Conservation (phyloP, 2,888 invertebrate species). For the Cheilosia grossa region DNA sequence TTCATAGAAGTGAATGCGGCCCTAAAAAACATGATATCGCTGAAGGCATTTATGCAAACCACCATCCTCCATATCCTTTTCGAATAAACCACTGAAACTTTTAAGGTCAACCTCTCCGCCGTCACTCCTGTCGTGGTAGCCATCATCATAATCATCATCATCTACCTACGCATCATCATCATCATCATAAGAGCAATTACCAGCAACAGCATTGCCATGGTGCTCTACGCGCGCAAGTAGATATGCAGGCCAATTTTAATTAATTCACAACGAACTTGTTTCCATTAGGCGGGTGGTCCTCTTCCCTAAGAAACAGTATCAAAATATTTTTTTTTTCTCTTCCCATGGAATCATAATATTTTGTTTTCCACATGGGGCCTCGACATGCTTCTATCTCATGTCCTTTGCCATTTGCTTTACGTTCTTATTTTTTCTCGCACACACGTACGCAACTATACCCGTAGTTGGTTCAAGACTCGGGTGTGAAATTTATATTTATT, state of each 20-base stretch:
- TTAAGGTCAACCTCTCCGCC: constrained; percentile 56
- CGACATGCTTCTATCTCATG: constrained; percentile 37
- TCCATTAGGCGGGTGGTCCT: constrained; percentile 35
- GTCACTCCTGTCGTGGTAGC: background rate
- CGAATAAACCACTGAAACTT: constrained; percentile 43
- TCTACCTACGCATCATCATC: constrained; percentile 21
- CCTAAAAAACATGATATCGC: constrained; percentile 52
- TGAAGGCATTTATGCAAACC: constrained; percentile 40
- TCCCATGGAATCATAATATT: constrained; percentile 31
- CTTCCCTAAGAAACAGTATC: constrained; percentile 17
- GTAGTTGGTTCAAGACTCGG: background rate
- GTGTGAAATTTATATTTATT: constrained; percentile 12
- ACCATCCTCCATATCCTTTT: constrained; percentile 36
- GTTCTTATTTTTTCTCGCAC: constrained; percentile 7
- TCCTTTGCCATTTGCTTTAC: constrained; percentile 5
- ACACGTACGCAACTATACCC: background rate
- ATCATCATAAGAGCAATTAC: constrained; percentile 45
- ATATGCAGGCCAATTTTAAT: constrained; percentile 65
- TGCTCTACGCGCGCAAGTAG: constrained; percentile 11
- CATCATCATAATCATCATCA: constrained; percentile 39
- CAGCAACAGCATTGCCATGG: constrained; percentile 21
- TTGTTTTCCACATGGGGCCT: constrained; percentile 31
- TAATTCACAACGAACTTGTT: constrained; percentile 63
- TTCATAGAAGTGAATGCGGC: constrained; percentile 44
- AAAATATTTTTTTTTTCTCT: constrained; percentile 27